Evolutionary conservation across 1,140 invertebrate species (phyloP).

Genomic region (Tetranychus cinnabarinus): DNA sequence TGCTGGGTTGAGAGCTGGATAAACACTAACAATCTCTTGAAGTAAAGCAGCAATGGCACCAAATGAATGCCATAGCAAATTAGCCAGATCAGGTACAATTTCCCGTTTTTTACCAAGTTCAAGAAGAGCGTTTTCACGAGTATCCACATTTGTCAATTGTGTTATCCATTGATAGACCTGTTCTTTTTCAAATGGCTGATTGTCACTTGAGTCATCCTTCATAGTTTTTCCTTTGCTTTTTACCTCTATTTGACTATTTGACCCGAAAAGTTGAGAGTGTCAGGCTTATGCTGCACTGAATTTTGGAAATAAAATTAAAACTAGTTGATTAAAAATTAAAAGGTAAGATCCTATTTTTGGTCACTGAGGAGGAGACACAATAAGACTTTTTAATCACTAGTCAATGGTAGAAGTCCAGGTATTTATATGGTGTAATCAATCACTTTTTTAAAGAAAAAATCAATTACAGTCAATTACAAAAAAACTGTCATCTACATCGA

Average conservation of each 20-base stretch:
- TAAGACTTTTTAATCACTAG: too few relatives aligned
- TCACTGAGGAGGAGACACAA: too few relatives aligned
- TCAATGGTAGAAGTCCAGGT: too few relatives aligned
- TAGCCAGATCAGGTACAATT: constrained; percentile 78
- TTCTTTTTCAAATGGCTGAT: constrained; percentile 36
- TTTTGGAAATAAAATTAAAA: too few relatives aligned
- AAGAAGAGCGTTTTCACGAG: constrained; percentile 76
- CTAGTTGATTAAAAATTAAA: too few relatives aligned
- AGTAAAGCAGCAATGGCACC: constrained; percentile 89
- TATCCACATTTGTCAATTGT: constrained; percentile 79
- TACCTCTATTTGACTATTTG: neutral
- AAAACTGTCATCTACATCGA: too few relatives aligned
- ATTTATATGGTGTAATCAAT: too few relatives aligned
- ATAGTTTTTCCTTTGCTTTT: neutral
- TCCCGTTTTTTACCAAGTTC: constrained; percentile 96
- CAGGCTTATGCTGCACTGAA: too few relatives aligned
- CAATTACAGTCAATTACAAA: too few relatives aligned
- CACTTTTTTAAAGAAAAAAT: too few relatives aligned
- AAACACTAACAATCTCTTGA: constrained; percentile 79
- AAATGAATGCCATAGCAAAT: constrained; percentile 96
- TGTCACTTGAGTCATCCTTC: neutral
- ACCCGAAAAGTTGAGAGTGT: too few relatives aligned
- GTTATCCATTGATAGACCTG: constrained; percentile 82
- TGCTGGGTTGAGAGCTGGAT: constrained; percentile 89
- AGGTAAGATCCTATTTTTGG: too few relatives aligned